A percentile compares a stretch with the other conserved stretches of the same genome.
Conservation (phyloP, 2,888 invertebrate genomes). For the Mimas tiliae region DNA sequence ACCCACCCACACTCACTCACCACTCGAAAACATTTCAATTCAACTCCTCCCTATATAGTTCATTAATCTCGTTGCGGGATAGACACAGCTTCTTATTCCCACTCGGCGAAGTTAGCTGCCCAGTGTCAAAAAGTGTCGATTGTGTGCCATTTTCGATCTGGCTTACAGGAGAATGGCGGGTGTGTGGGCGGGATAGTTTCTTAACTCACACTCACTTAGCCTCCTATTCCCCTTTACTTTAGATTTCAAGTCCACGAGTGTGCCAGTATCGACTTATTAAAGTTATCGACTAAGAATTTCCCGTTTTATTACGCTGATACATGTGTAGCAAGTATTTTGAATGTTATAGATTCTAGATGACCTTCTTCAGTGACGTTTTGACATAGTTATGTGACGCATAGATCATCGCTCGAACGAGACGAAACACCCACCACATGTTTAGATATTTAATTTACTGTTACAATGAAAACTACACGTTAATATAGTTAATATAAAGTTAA, state of each 20-base stretch:
- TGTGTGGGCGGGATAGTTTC: no score
- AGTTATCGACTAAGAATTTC: neutral
- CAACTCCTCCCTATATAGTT: no score
- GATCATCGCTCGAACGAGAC: no score
- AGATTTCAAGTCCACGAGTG: neutral
- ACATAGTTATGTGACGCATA: neutral
- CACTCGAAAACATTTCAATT: no score
- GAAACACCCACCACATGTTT: conserved; percentile 19
- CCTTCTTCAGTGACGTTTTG: neutral
- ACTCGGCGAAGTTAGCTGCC: no score
- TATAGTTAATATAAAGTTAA: conserved; percentile 9
- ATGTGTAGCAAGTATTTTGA: neutral
- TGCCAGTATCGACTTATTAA: neutral
- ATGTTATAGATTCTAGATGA: neutral
- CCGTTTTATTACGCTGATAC: neutral
- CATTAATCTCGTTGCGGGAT: no score
- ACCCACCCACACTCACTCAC: conserved; percentile 33
- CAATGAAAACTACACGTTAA: conserved; percentile 19
- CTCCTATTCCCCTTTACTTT: no score
- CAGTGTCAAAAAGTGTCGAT: no score
- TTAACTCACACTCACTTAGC: no score
- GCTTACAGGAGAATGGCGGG: no score
- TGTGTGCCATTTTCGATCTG: no score
- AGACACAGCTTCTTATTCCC: no score
- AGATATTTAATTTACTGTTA: neutral